Base-by-base conservation (phyloP, 2,888 invertebrate genomes). In the Lycaena phlaeas region DNA sequence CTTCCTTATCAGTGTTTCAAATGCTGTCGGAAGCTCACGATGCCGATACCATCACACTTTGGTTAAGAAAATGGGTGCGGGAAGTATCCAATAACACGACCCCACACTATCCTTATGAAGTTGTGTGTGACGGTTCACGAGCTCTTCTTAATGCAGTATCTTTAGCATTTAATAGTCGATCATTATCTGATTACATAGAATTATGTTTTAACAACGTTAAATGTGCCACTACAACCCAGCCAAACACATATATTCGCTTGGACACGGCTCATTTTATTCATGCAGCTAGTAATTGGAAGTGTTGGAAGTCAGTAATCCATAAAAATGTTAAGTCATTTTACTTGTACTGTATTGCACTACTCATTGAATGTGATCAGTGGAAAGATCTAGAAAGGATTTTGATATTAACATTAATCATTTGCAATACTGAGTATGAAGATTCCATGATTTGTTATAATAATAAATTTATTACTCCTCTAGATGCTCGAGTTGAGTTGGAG, bases 301-400 rank as follows among this genome's bases (percentile, higher is more conserved):
- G 17, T n/a, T 36, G 36, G 36, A 36, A 36, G n/a, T 36, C 36
- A 18, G 36, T 36, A 36, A 7, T 36, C 5, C 36, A 36, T 22
- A 36, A 36, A 18, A 36, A 18, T 36, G 36, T 18, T 4, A 36
- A 36, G 11, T 36, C 2, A 10, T 36, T 36, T 36, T 36, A 36
- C 11, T 36, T 36, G 18, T 36, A 36, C 11, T 36, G 36, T 11
- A 18, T 36, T 22, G 36, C 18, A 36, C 18, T 36, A 11, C 22
- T 36, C 4, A 36, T 36, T 18, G 18, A 36, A 9, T 36, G 18
- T 18, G 10, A 36, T 18, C 9, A 18, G 11, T 18, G 9, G 17
- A 22, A 36, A 18, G 18, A 17, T 18, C 11, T 36, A 3, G 36
- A 36, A 18, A 18, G n/a, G 12, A 11, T 29, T 11, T 6, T 12